A percentile compares a stretch with the other conserved stretches of the same genome.
These are phyloP conservation scores for Calliphora vomitoria DNA, from an alignment of 2,888 invertebrate genomes.

Conservation along the genomic window DNA sequence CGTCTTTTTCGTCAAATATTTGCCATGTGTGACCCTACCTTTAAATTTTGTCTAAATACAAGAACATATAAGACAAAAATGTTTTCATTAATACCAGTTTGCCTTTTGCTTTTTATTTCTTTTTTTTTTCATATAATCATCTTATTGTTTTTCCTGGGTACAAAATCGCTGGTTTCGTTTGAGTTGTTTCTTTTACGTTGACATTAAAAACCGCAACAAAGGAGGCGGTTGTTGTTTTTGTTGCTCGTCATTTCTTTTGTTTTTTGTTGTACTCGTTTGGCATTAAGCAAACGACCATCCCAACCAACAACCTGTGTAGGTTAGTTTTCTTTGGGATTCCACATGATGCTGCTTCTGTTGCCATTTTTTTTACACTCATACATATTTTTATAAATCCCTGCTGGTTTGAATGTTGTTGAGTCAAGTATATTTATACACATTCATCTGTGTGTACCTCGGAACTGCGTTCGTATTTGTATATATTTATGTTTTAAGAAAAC, in stretches of 20 bases:
- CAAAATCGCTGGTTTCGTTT: constrained; percentile 39
- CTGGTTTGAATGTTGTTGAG: constrained; percentile 16
- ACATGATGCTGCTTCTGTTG: neutral
- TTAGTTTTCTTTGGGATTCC: constrained; percentile 10
- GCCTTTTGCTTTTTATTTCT: neutral
- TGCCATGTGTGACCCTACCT: too few species aligned
- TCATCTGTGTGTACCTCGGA: neutral
- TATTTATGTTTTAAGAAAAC: constrained; percentile 48
- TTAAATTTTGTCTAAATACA: neutral
- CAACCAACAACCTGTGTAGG: constrained; percentile 35
- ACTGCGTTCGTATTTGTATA: constrained; percentile 1
- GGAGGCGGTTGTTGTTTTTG: constrained; percentile 18
- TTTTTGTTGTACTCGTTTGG: constrained; percentile 43
- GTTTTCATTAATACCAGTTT: neutral
- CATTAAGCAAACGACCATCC: constrained; percentile 38
- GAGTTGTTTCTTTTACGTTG: constrained; percentile 15
- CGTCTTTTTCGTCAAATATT: too few species aligned
- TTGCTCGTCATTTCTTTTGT: constrained; percentile 9
- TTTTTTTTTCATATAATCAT: constrained; percentile 2
- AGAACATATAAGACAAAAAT: neutral
- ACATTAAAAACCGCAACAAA: constrained; percentile 66
- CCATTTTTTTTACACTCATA: constrained; percentile 6
- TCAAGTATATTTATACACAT: neutral
- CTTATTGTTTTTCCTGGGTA: constrained; percentile 3
- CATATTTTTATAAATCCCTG: constrained; percentile 28